phyloP scores from a whole-genome alignment of 2,888 invertebrate species.

The Patella caerulea region DNA sequence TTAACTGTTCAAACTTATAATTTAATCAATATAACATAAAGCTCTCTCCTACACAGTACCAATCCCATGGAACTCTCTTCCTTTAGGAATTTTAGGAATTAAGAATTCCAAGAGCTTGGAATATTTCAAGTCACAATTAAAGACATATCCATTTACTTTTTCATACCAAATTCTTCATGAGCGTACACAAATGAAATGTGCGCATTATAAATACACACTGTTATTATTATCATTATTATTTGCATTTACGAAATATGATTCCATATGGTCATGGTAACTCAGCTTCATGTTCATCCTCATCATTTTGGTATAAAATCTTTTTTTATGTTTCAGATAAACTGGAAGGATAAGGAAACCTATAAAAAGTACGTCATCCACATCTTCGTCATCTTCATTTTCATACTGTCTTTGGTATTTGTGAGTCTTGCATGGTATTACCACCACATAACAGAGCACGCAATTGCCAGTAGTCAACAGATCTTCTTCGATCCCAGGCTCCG shows the following conservation, averaged over 20 bases:
- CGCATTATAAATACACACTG: too few relatives aligned
- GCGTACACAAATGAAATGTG: too few relatives aligned
- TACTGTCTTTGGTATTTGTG: conserved; percentile 50
- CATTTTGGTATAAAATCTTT: neutral
- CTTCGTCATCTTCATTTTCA: conserved; percentile 53
- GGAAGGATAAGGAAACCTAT: conserved; percentile 39
- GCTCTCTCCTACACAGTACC: neutral
- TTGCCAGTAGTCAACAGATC: conserved; percentile 51
- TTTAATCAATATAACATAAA: too few relatives aligned
- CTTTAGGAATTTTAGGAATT: too few relatives aligned
- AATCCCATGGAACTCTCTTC: too few relatives aligned
- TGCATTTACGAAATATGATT: too few relatives aligned
- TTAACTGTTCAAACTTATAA: too few relatives aligned
- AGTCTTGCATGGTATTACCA: conserved; percentile 56
- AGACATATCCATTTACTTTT: too few relatives aligned
- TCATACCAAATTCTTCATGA: too few relatives aligned
- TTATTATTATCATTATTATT: too few relatives aligned
- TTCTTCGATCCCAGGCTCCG: conserved; percentile 52
- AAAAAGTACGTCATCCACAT: conserved; percentile 54
- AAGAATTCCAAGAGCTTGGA: too few relatives aligned
- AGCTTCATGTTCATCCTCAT: conserved; percentile 27
- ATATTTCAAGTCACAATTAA: too few relatives aligned
- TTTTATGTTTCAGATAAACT: conserved; percentile 41
- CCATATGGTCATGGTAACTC: neutral
- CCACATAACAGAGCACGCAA: conserved; percentile 41